Conservation (phyloP, 2,888 invertebrate genomes). For the Agrochola macilenta region DNA sequence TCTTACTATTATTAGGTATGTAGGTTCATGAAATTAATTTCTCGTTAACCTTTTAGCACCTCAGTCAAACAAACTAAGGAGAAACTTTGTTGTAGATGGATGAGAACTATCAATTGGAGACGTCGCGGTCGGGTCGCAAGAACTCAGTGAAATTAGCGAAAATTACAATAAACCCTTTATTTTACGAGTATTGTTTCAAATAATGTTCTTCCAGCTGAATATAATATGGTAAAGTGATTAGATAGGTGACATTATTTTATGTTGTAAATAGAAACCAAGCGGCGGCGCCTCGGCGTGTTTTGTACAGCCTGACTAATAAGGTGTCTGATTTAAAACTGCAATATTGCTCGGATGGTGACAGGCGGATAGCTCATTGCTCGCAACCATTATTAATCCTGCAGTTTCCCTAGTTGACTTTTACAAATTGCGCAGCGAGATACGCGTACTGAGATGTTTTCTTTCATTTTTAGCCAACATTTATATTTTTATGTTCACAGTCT, state of each 20-base stretch:
- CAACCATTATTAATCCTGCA: slow-evolving; percentile 51
- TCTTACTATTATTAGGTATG: slow-evolving; percentile 40
- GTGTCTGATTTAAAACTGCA: slow-evolving; percentile 63
- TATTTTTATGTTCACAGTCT: slow-evolving; percentile 11
- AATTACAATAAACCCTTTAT: slow-evolving; percentile 2
- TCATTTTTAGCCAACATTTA: slow-evolving; percentile 39
- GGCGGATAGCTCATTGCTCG: slow-evolving; percentile 55
- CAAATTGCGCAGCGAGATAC: slow-evolving; percentile 51
- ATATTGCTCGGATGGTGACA: slow-evolving; percentile 58
- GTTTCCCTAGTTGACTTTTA: slow-evolving; percentile 55
- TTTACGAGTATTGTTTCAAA: slow-evolving; percentile 1
- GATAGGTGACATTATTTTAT: slow-evolving; percentile 54
- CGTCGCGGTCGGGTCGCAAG: not conserved
- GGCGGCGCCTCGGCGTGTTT: slow-evolving; percentile 33
- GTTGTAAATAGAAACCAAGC: slow-evolving; percentile 34
- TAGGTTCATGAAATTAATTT: slow-evolving; percentile 60
- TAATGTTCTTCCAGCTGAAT: slow-evolving; percentile 2
- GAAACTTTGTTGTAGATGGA: slow-evolving; percentile 16
- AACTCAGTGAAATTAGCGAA: not conserved
- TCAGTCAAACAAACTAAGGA: slow-evolving; percentile 25
- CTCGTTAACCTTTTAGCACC: slow-evolving; percentile 59
- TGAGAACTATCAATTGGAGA: slow-evolving; percentile 23
- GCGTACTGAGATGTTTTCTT: slow-evolving; percentile 27
- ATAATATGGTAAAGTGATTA: slow-evolving; percentile 33
- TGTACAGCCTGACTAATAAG: slow-evolving; percentile 51